Evolutionary conservation across 2,797 vertebrate species (phyloP), one percentile per base, ranked within the genome.

Genomic region (Enteromius unitaeniatus): DNA sequence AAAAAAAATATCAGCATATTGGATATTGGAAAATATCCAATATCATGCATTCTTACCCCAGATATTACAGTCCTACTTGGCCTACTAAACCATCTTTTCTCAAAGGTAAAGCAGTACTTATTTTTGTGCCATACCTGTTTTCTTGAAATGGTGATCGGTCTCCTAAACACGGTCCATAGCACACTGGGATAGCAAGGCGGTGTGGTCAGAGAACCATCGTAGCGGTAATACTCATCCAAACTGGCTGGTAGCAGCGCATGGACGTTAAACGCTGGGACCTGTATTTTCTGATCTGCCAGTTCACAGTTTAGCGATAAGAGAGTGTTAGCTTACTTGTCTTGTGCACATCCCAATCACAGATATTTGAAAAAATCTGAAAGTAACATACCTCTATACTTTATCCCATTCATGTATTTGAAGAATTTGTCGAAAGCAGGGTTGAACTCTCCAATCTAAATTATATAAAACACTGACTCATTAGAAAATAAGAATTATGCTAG

Each of bases 161-260:
- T 95, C 86, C 94, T 93, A 91, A 99, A 99, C 31, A 99, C 91
- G 0, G 97, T 99, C 98, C 98, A 99, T 86, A 98, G 93, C 74
- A 99, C 98, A 0, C 96, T 98, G 0, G 97, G 97, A 88, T 96
- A 96, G 90, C 98, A 99, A 0, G 98, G 98, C 14, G 98, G 98
- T 1, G 97, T 98, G 0, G 98, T 99, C 91, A 99, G 93, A 28
- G 98, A 99, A 4, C 98, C 98, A 15, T 96, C 93, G 0, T 99
- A 99, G 78, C 96, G 97, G 81, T 97, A 99, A 86, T 96, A 99
- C 84, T 99, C 96, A 14, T 96, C 93, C 85, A 97, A 88, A 37
- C 86, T 94, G 10, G 88, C 67, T 1, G 98, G 98, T 83, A 99
- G 93, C 86, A 99, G 94, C 0, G 91, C 90, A 86, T 87, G 93